phyloP scores from a whole-genome alignment of 2,888 invertebrate species.

The Ischnura elegans region DNA sequence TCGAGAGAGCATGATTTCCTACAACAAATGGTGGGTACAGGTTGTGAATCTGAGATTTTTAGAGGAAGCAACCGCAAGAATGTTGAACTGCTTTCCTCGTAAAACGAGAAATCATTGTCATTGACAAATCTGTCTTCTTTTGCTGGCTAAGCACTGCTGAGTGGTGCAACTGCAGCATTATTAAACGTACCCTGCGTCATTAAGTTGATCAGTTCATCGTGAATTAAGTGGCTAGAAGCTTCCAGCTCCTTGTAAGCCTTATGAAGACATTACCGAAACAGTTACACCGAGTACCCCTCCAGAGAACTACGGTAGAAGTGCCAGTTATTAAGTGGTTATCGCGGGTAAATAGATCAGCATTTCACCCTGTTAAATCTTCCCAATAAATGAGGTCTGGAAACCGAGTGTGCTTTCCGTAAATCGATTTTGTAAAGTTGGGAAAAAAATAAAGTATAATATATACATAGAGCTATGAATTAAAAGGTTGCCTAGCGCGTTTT shows the following conservation, averaged over 20 bases:
- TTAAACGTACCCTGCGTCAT: background rate
- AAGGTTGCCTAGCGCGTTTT: conserved; percentile 52
- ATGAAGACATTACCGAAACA: conserved; percentile 23
- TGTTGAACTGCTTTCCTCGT: background rate
- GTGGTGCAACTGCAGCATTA: background rate
- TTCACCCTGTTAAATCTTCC: conserved; percentile 1
- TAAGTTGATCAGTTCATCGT: too few relatives aligned
- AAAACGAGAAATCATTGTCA: background rate
- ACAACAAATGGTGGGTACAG: background rate
- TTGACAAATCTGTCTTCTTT: background rate
- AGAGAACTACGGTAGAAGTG: background rate
- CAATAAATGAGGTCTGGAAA: conserved; percentile 28
- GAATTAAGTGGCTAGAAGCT: background rate
- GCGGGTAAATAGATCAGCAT: background rate
- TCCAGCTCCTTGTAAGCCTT: conserved; percentile 11
- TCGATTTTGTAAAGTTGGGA: conserved; percentile 55
- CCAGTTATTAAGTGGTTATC: background rate
- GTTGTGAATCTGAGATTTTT: background rate
- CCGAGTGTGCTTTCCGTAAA: conserved; percentile 58
- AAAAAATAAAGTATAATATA: background rate
- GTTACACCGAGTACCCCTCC: background rate
- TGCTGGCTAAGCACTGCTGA: background rate
- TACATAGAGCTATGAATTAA: conserved; percentile 49
- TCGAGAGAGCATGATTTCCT: background rate
- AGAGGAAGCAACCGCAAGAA: background rate